Evolutionary conservation across 2,888 invertebrate genomes (phyloP).

Genomic region (Podotricha telesiphe): DNA sequence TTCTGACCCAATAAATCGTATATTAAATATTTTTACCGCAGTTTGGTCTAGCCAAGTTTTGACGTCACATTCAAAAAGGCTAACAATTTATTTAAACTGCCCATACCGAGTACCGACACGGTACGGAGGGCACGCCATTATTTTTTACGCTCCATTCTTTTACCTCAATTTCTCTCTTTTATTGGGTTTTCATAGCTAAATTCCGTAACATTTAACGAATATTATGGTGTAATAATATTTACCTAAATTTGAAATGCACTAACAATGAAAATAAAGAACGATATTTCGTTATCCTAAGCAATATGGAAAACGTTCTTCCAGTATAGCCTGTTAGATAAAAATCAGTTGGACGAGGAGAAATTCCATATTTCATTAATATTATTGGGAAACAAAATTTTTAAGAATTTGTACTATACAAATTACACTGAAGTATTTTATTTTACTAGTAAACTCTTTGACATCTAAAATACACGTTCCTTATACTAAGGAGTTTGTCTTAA

Average conservation of each 20-base stretch:
- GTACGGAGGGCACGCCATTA: slow-evolving; percentile 61
- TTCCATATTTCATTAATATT: too few relatives aligned
- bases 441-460: too few relatives aligned
- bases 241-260: slow-evolving; percentile 25
- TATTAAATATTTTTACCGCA: slow-evolving; percentile 6
- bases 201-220: slow-evolving; percentile 47
- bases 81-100: slow-evolving; percentile 75
- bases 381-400: too few relatives aligned
- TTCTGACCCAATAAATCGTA: background rate
- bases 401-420: too few relatives aligned
- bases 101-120: slow-evolving; percentile 59
- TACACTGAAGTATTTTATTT: too few relatives aligned
- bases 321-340: too few relatives aligned
- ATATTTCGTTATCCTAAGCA: slow-evolving; percentile 8
- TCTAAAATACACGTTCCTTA: too few relatives aligned
- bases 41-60: slow-evolving; percentile 50
- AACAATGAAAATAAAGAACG: slow-evolving; percentile 24
- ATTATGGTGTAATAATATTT: slow-evolving; percentile 43
- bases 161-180: slow-evolving; percentile 72
- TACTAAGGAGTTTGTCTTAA: too few relatives aligned
- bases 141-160: slow-evolving; percentile 74
- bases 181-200: slow-evolving; percentile 64
- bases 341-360: too few relatives aligned
- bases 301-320: background rate
- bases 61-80: slow-evolving; percentile 71